A percentile compares a stretch with the other conserved stretches of the same genome.
Conservation (phyloP, 2,888 invertebrate genomes). For the Meteorus colon region DNA sequence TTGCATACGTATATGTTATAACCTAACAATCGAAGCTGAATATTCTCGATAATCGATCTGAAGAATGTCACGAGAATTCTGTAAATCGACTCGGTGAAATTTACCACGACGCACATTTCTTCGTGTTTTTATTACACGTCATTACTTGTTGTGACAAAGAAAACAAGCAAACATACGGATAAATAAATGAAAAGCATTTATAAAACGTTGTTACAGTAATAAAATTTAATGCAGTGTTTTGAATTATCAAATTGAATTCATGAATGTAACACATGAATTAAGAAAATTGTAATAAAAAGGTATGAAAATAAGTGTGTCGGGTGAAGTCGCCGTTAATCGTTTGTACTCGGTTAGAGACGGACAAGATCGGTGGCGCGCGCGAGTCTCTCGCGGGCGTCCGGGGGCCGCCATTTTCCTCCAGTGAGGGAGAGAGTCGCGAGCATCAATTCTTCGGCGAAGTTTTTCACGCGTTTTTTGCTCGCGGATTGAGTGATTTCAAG, state of each 20-base stretch:
- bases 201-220: no score
- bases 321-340: conserved; percentile 43
- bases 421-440: conserved; percentile 68
- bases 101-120: conserved; percentile 18
- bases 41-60: conserved; percentile 13
- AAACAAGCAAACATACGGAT: neutral
- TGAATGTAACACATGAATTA: neutral
- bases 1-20: conserved; percentile 1
- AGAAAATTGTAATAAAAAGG: neutral
- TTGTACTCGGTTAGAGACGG: conserved; percentile 57
- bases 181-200: no score
- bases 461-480: conserved; percentile 54
- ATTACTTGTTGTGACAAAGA: neutral
- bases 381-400: conserved; percentile 61
- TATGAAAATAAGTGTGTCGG: conserved; percentile 20
- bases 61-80: neutral
- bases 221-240: neutral
- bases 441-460: conserved; percentile 52
- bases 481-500: conserved; percentile 59
- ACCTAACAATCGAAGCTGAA: neutral
- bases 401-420: conserved; percentile 72
- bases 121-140: neutral
- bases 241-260: neutral
- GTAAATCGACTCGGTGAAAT: conserved; percentile 16
- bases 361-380: conserved; percentile 68